phyloP scores from a whole-genome alignment of 2,113 vertebrate species.

The Blennius ocellaris region DNA sequence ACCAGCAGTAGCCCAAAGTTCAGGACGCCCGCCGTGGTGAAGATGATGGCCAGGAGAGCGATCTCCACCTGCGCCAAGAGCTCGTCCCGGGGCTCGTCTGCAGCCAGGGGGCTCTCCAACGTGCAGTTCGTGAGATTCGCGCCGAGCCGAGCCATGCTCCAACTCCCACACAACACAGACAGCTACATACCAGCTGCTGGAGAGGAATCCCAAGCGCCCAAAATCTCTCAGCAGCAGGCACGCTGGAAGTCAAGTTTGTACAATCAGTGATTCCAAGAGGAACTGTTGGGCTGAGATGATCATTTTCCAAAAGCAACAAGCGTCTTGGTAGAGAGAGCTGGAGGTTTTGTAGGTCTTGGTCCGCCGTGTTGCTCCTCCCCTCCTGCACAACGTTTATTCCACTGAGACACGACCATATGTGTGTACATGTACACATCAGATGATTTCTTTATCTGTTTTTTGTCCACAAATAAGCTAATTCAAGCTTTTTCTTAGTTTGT shows the following conservation, averaged over 20 bases:
- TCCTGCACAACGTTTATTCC: too few relatives aligned
- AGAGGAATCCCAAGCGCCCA: too few relatives aligned
- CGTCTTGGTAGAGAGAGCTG: conserved; percentile 4
- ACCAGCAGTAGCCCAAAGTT: conserved; percentile 84
- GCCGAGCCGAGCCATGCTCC: conserved; percentile 55
- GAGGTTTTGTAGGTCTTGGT: conserved; percentile 43
- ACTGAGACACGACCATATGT: too few relatives aligned
- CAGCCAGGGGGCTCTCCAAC: conserved; percentile 1
- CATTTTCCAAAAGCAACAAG: background rate
- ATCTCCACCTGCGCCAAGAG: conserved; percentile 84
- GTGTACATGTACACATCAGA: too few relatives aligned
- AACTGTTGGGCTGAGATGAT: background rate
- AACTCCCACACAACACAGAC: background rate
- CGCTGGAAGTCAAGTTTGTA: background rate
- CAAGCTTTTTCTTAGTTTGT: too few relatives aligned
- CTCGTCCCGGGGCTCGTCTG: conserved; percentile 69
- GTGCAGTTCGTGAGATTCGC: conserved; percentile 66
- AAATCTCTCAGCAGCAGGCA: background rate
- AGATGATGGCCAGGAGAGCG: conserved; percentile 83
- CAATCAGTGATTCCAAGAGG: background rate
- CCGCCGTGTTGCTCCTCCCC: too few relatives aligned
- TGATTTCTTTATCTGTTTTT: too few relatives aligned
- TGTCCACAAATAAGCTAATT: too few relatives aligned
- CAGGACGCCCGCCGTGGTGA: conserved; percentile 83
- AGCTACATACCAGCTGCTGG: background rate